Conservation (phyloP, 2,113 vertebrate species). For the Jaculus jaculus region DNA sequence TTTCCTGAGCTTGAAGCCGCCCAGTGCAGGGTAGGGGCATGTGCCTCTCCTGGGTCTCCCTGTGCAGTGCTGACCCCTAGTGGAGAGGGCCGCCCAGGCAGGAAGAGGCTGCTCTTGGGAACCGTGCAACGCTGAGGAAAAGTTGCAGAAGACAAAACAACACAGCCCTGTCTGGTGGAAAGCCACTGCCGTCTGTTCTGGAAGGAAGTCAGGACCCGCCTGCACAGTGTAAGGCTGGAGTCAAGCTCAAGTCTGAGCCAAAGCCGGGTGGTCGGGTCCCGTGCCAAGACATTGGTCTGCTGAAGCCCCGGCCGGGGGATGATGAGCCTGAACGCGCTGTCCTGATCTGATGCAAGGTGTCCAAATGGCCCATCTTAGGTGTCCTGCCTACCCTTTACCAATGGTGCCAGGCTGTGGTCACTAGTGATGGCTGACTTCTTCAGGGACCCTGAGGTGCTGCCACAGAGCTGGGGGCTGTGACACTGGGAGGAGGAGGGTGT, state of each 20-base stretch:
- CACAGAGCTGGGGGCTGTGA: too few species aligned
- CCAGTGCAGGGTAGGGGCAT: not conserved
- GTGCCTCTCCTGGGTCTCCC: not conserved
- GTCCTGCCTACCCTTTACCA: too few species aligned
- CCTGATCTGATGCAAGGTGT: too few species aligned
- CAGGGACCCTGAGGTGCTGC: too few species aligned
- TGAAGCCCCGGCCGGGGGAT: too few species aligned
- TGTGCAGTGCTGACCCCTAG: constrained; percentile 64
- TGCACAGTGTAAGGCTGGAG: accelerated
- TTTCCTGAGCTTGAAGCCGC: not conserved
- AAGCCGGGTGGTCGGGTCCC: not conserved
- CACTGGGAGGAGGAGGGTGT: too few species aligned
- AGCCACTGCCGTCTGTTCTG: accelerated
- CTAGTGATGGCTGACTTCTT: too few species aligned
- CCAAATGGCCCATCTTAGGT: too few species aligned
- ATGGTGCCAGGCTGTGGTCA: too few species aligned
- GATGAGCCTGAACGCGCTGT: too few species aligned
- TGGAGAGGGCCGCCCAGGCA: not conserved
- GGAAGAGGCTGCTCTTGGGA: not conserved
- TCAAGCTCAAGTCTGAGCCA: not conserved
- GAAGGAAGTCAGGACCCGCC: not conserved
- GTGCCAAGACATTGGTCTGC: too few species aligned
- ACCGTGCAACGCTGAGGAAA: accelerated
- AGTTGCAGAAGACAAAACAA: not conserved
- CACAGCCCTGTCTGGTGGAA: not conserved